Evolutionary conservation across 2,888 invertebrate genomes (phyloP).

Genomic region (Athrips mouffetella): DNA sequence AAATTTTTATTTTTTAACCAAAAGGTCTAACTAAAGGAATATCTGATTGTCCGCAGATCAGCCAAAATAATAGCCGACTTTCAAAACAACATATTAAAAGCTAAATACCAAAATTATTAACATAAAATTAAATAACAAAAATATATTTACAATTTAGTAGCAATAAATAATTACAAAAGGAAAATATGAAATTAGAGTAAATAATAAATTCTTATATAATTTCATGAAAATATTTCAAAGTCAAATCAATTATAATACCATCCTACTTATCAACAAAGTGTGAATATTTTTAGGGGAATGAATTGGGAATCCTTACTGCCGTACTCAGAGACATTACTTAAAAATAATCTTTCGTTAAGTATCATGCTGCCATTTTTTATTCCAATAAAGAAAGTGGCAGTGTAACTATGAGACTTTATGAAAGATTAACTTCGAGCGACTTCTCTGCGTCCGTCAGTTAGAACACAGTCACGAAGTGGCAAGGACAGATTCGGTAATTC

Average conservation of each 20-base stretch:
- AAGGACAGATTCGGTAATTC: too few species aligned
- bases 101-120: conserved; percentile 55
- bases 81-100: conserved; percentile 42
- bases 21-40: conserved; percentile 28
- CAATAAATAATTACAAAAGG: conserved; percentile 73
- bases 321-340: too few species aligned
- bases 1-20: conserved; percentile 30
- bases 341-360: too few species aligned
- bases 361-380: too few species aligned
- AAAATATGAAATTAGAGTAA: conserved; percentile 29
- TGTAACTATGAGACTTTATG: too few species aligned
- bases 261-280: neutral
- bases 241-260: conserved; percentile 20
- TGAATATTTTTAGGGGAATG: neutral
- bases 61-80: conserved; percentile 28
- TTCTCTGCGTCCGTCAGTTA: too few species aligned
- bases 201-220: conserved; percentile 41
- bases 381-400: too few species aligned
- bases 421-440: too few species aligned
- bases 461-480: too few species aligned
- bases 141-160: conserved; percentile 74
- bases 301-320: too few species aligned
- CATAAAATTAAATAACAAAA: conserved; percentile 77
- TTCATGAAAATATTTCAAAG: conserved; percentile 36
- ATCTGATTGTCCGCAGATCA: conserved; percentile 28